A percentile compares a stretch with the other conserved stretches of the same genome.
Evolutionary conservation across 64 coral and sea anemone genomes (phyloP).

Genomic region (Dendrophyllia cribrosa): DNA sequence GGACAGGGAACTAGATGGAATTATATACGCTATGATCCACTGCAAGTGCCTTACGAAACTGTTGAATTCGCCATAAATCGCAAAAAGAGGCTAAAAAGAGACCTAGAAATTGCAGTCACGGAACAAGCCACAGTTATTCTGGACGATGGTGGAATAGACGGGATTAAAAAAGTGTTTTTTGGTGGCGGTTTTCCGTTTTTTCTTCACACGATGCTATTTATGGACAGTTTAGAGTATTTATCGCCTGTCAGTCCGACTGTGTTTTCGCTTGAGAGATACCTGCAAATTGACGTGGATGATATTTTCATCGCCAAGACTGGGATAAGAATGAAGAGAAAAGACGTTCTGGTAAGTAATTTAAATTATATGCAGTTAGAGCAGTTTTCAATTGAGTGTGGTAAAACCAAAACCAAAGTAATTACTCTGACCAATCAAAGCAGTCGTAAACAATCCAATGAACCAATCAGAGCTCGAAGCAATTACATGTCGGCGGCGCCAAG

Average conservation of each 20-base stretch:
- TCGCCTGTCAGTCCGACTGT: conserved; percentile 54
- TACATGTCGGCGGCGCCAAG: too few relatives aligned
- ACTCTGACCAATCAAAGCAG: too few relatives aligned
- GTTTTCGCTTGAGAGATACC: conserved; percentile 79
- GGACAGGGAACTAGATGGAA: conserved; percentile 80
- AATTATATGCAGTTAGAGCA: too few relatives aligned
- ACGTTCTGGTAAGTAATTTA: conserved; percentile 79
- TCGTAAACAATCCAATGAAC: too few relatives aligned
- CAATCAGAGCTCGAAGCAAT: too few relatives aligned
- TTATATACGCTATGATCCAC: conserved; percentile 67
- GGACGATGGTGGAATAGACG: conserved; percentile 78
- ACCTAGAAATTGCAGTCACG: not conserved
- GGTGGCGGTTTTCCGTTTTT: conserved; percentile 92
- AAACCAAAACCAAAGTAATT: not conserved
- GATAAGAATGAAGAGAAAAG: conserved; percentile 81
- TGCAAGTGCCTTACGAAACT: conserved; percentile 76
- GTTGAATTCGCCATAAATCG: conserved; percentile 78
- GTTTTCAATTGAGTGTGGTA: not conserved
- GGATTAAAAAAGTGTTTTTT: conserved; percentile 93
- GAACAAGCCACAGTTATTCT: conserved; percentile 73
- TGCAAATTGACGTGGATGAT: conserved; percentile 98
- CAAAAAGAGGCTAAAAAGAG: conserved; percentile 10
- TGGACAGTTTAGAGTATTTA: conserved; percentile 92
- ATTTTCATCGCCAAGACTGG: conserved; percentile 92
- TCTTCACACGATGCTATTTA: conserved; percentile 91